These are phyloP conservation scores for Psophia crepitans DNA, from an alignment of 2,113 vertebrate genomes.

Conservation along the genomic window DNA sequence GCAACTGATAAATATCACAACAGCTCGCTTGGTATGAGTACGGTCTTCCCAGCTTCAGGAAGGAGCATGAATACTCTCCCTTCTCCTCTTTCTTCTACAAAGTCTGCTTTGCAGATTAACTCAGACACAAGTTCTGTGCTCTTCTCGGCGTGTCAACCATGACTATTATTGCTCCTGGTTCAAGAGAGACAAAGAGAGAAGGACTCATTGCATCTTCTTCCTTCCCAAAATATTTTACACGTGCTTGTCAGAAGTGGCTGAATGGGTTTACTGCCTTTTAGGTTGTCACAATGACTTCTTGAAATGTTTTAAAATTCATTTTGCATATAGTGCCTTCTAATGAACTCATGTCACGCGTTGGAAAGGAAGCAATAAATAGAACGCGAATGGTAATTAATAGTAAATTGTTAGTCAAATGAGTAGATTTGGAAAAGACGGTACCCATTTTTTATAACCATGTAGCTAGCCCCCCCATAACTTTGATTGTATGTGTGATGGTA, in stretches of 20 bases:
- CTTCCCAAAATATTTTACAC: not conserved
- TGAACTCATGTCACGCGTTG: not conserved
- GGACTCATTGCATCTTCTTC: not conserved
- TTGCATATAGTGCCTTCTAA: not conserved
- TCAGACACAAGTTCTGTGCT: not conserved
- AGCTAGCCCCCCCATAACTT: constrained; percentile 46
- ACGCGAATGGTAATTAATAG: not conserved
- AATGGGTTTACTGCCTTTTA: not conserved
- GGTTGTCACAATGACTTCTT: not conserved
- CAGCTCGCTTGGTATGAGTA: not conserved
- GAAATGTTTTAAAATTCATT: not conserved
- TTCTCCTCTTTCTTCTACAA: not conserved
- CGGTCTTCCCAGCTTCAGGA: not conserved
- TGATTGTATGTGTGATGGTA: constrained; percentile 41
- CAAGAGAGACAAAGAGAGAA: not conserved
- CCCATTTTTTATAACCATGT: constrained; percentile 22
- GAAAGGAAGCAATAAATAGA: not conserved
- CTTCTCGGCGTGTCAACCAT: not conserved
- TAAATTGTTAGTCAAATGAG: not conserved
- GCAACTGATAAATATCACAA: not conserved
- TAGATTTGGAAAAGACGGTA: not conserved
- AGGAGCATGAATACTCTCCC: not conserved
- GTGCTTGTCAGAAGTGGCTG: not conserved
- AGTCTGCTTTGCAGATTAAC: not conserved
- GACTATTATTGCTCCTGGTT: not conserved